These are phyloP conservation scores for Trissoscelio sp. DNA, from an alignment of 2,888 invertebrate species.

Conservation along the genomic window DNA sequence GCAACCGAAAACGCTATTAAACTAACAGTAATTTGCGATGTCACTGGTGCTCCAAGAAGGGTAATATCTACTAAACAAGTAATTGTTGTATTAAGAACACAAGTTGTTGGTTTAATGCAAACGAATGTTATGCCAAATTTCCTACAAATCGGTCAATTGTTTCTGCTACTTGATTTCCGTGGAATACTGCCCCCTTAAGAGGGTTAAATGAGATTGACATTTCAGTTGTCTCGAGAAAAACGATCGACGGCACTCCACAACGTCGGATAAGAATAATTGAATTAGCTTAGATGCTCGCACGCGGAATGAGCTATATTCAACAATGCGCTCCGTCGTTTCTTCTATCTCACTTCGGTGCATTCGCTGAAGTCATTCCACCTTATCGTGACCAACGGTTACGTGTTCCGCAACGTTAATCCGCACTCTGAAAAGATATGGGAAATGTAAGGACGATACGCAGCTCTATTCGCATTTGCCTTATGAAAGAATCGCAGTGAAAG, in stretches of 20 bases:
- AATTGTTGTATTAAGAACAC: too few species aligned
- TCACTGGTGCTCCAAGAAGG: too few species aligned
- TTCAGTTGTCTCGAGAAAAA: conserved; percentile 2
- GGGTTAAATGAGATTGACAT: conserved; percentile 1
- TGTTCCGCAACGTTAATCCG: conserved; percentile 61
- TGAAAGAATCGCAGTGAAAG: conserved; percentile 18
- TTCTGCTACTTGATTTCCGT: too few species aligned
- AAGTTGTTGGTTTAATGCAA: too few species aligned
- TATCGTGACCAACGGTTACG: conserved; percentile 68
- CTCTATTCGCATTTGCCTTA: conserved; percentile 27
- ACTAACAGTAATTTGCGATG: too few species aligned
- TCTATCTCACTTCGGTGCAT: conserved; percentile 66
- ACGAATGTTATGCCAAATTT: too few species aligned
- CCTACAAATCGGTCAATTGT: too few species aligned
- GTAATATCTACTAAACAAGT: too few species aligned
- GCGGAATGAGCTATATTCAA: conserved; percentile 13
- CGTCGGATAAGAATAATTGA: conserved; percentile 30
- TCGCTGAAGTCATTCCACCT: conserved; percentile 65
- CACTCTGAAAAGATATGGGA: conserved; percentile 34
- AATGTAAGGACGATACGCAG: conserved; percentile 31
- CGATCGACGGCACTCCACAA: neutral
- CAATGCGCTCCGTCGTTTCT: conserved; percentile 14
- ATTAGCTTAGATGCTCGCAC: conserved; percentile 28
- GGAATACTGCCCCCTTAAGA: too few species aligned
- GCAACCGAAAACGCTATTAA: too few species aligned